Conservation (phyloP, 2,113 vertebrate genomes). For the Ceyx melanurus region DNA sequence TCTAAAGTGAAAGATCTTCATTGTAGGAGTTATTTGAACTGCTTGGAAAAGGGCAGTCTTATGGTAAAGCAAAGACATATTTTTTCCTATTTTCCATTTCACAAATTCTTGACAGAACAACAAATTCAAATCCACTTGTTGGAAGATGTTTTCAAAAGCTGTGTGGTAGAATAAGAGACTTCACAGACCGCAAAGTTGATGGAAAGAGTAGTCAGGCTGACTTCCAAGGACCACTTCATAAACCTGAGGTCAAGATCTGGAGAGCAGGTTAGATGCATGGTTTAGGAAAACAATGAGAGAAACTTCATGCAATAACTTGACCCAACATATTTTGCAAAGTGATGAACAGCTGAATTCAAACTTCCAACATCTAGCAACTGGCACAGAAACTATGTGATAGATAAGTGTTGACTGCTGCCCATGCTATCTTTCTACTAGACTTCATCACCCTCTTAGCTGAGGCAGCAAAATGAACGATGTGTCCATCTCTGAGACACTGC, state of each 20-base stretch:
- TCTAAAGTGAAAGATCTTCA: background rate
- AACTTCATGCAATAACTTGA: background rate
- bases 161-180: background rate
- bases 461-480: rapidly evolving
- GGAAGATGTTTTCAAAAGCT: background rate
- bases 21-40: background rate
- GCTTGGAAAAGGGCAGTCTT: background rate
- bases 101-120: background rate
- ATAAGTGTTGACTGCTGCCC: background rate
- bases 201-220: background rate
- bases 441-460: background rate
- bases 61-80: background rate
- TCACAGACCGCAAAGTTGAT: background rate
- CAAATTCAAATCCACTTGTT: background rate
- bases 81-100: background rate
- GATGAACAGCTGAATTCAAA: background rate
- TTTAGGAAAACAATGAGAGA: background rate
- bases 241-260: background rate
- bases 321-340: background rate
- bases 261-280: rapidly evolving
- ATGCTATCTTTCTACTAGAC: background rate
- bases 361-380: background rate
- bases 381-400: background rate
- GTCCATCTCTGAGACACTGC: background rate
- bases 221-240: background rate